phyloP scores from a whole-genome alignment of 2,888 invertebrate species.

The Trypoxylon attenuatum region DNA sequence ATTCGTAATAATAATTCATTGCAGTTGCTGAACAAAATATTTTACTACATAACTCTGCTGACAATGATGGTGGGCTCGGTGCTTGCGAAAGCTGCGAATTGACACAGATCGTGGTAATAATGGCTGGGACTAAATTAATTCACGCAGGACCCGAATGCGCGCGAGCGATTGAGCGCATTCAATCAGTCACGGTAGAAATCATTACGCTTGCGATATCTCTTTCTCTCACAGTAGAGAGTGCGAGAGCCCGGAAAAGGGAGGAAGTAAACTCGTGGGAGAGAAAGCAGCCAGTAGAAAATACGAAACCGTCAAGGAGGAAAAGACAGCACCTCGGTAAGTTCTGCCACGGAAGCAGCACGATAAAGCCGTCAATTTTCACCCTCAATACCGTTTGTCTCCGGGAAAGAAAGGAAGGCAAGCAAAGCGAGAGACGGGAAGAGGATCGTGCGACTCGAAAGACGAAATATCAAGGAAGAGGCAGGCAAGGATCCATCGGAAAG shows the following conservation, averaged over 20 bases:
- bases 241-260: no score
- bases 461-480: conserved; percentile 31
- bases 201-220: no score
- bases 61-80: no score
- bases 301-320: conserved; percentile 45
- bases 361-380: conserved; percentile 70
- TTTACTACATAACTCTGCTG: not conserved
- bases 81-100: not conserved
- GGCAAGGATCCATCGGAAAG: conserved; percentile 62
- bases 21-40: not conserved
- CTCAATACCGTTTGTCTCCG: conserved; percentile 65
- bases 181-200: no score
- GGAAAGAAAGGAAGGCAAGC: conserved; percentile 61
- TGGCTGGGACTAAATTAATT: not conserved
- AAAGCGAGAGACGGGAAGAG: conserved; percentile 35
- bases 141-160: no score
- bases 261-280: conserved; percentile 15
- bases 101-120: not conserved
- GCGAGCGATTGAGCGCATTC: conserved; percentile 28
- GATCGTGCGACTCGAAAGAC: not conserved
- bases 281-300: conserved; percentile 40
- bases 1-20: conserved; percentile 1
- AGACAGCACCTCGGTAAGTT: conserved; percentile 51
- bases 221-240: no score
- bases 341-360: conserved; percentile 59